Base-by-base conservation (phyloP, 2,797 vertebrate genomes). In the Antennarius maculatus region DNA sequence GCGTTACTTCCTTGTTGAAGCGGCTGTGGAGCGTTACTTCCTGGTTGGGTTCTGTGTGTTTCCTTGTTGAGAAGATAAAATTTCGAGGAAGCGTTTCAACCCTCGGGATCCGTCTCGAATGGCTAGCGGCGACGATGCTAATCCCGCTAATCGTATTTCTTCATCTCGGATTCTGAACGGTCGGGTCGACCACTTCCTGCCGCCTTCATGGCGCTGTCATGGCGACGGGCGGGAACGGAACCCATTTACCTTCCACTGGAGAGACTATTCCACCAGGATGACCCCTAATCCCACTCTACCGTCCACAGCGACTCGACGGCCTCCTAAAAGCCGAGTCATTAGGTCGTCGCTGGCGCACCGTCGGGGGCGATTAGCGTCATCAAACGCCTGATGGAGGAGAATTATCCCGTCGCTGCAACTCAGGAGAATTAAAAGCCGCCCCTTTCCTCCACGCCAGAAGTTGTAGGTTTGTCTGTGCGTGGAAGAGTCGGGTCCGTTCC, bases 271-370 rank as follows among this genome's bases (percentile, higher is more conserved):
- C 75, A 68, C 74, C 69, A 74, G 86, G 72, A 81, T 49, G 63
- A 74, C 60, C 55, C 29, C 23, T 88, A 91, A 92, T 90, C 87
- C 85, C 17, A 66, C 82, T 90, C 74, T 85, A 49, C 18, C 34
- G 83, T 82, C 85, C 69, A 46, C 65, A 27, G 80, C 62, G 84
- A 79, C 77, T 80, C 71, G 17, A 42, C 60, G 37, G 6, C 28
- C 73, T 75, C 66, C 71, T 87, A 71, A 89, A 88, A 86, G 82
- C 77, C 71, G 62, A 83, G 74, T 83, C 80, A 86, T 88, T 85
- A 84, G 76, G 65, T 75, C n/a, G 53, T 66, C n/a, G 28, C 14
- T 37, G 76, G 50, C 49, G 60, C 59, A 69, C 77, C 50, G 41
- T 61, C 13, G 73, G 79, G 85, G 77, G 64, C 55, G 59, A 53